A percentile compares a stretch with the other conserved stretches of the same genome.
These are phyloP conservation scores for Engraulis encrasicolus DNA, from an alignment of 2,113 vertebrate genomes.

Conservation along the genomic window DNA sequence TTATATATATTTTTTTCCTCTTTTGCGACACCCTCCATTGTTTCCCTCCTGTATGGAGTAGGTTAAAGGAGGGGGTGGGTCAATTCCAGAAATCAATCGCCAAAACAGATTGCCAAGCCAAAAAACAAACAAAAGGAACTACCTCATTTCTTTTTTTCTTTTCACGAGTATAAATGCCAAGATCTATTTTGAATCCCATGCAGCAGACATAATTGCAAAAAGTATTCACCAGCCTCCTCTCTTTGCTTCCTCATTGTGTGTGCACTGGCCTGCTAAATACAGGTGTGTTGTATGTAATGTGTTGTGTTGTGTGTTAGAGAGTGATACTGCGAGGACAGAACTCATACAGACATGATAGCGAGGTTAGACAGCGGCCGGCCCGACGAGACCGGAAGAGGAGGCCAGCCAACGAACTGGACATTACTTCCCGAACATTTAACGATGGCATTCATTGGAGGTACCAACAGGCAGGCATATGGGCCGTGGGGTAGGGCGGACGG, in stretches of 20 bases:
- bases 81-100: conserved; percentile 53
- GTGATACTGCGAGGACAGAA: conserved; percentile 45
- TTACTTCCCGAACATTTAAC: neutral
- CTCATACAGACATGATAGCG: conserved; percentile 53
- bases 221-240: conserved; percentile 38
- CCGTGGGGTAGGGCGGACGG: neutral
- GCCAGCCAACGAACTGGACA: neutral
- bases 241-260: conserved; percentile 28
- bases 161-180: conserved; percentile 44
- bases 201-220: conserved; percentile 49
- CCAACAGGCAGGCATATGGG: neutral
- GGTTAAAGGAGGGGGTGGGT: conserved; percentile 65
- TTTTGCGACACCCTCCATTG: conserved; percentile 51
- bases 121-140: conserved; percentile 36
- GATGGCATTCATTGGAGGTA: conserved; percentile 4
- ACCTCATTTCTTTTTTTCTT: conserved; percentile 27
- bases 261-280: conserved; percentile 24
- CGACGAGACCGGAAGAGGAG: conserved; percentile 25
- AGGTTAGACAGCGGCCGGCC: conserved; percentile 50
- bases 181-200: conserved; percentile 48
- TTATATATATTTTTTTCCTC: conserved; percentile 36
- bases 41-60: conserved; percentile 62
- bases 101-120: conserved; percentile 45
- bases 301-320: conserved; percentile 11
- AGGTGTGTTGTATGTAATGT: conserved; percentile 32